Base-by-base conservation (phyloP, 2,888 invertebrate genomes). In the Agrotis ipsilon region DNA sequence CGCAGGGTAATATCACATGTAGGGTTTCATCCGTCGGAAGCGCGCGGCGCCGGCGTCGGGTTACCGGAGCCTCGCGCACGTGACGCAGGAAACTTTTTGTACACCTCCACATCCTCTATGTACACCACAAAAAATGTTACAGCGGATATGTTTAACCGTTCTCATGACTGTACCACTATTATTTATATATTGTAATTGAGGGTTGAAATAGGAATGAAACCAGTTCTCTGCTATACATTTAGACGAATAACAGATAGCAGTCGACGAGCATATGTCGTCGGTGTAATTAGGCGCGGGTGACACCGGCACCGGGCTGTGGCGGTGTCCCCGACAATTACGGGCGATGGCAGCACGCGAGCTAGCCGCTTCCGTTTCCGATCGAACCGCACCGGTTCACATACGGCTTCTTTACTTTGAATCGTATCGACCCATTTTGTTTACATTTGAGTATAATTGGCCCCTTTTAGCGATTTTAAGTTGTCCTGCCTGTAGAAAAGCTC, bases 311-410 rank as follows among this genome's bases (percentile, higher is more conserved):
- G 85, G 83, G 70, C 80, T 77, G 86, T 70, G 75, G 88, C 84
- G 87, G 91, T 92, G 94, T 93, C 94, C 94, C 91, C 90, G 91
- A 86, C 93, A 91, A 94, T 94, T 94, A 93, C 82, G 16, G 75
- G 52, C 71, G 39, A 27, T 27, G 84, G 75, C 73, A 86, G 92
- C 94, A 94, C 94, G 94, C 94, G 93, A 92, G 89, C 76, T 74
- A 59, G 63, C 90, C 91, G 88, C 91, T 94, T 94, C 94, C 94
- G 95, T 89, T 94, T 94, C 94, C 94, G 92, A 92, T 91, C 89
- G 88, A 89, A 89, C 87, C 90, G 83, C 89, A 86, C 63, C 82
- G 60, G 63, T 60, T 78, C 69, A 83, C 80, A 84, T 92, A 93
- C 78, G 93, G 93, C 92, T 92, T 92, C 93, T 75, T 90, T 91